These are phyloP conservation scores for Ormia ochracea DNA, from an alignment of 2,888 invertebrate species.

Conservation along the genomic window DNA sequence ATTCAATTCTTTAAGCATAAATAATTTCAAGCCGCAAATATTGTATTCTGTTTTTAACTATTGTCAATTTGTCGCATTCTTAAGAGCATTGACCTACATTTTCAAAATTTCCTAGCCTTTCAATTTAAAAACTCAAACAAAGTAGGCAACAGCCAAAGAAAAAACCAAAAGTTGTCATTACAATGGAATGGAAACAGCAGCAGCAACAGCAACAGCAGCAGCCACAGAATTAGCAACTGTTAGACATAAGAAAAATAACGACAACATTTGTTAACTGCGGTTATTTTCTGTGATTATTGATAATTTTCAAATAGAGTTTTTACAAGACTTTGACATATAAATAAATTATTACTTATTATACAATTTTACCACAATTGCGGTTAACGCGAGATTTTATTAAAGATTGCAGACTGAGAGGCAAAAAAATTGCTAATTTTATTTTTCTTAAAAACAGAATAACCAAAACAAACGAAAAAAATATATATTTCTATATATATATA, in stretches of 20 bases:
- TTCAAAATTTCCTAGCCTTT: constrained; percentile 37
- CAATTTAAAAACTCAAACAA: constrained; percentile 33
- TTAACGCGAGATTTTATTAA: constrained; percentile 37
- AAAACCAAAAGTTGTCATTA: background rate
- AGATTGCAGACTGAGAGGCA: background rate
- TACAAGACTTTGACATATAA: constrained; percentile 58
- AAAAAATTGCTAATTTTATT: constrained; percentile 1
- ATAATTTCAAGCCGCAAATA: constrained; percentile 50
- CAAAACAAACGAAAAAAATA: background rate
- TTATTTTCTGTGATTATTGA: constrained; percentile 59
- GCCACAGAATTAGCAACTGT: constrained; percentile 2
- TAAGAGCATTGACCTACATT: constrained; percentile 60
- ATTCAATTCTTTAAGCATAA: constrained; percentile 41
- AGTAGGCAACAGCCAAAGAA: constrained; percentile 6
- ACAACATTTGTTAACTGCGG: constrained; percentile 41
- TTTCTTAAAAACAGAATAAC: background rate
- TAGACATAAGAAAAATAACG: background rate
- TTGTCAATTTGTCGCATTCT: constrained; percentile 63
- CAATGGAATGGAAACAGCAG: background rate
- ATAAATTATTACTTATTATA: constrained; percentile 52
- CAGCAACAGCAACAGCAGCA: background rate
- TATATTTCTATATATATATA: background rate
- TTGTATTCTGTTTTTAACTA: constrained; percentile 40
- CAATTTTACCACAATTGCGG: constrained; percentile 53
- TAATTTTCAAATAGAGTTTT: constrained; percentile 60